phyloP scores from a whole-genome alignment of 2,888 invertebrate species.

The Tryphoninae sp. region DNA sequence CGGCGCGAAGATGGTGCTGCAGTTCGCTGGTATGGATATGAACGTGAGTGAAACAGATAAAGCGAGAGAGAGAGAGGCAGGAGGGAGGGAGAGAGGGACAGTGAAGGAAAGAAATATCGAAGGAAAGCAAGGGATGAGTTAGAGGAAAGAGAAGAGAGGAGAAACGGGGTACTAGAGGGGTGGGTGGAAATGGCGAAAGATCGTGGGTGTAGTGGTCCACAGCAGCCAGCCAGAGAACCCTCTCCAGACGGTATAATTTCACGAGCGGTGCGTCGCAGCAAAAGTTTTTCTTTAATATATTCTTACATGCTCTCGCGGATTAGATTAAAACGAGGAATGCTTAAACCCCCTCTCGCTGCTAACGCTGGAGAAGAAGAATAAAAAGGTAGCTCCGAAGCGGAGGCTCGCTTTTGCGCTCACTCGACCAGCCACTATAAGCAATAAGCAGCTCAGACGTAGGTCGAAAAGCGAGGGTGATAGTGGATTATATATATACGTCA shows the following conservation, averaged over 20 bases:
- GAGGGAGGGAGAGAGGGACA: not conserved
- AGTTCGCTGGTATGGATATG: conserved; percentile 26
- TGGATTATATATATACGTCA: conserved; percentile 33
- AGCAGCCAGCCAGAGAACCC: conserved; percentile 41
- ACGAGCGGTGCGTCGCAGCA: conserved; percentile 68
- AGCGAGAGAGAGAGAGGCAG: not conserved
- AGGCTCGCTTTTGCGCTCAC: conserved; percentile 37
- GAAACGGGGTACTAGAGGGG: conserved; percentile 22
- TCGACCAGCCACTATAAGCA: conserved; percentile 59
- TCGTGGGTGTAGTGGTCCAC: conserved; percentile 50
- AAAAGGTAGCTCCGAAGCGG: conserved; percentile 47
- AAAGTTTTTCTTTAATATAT: conserved; percentile 81
- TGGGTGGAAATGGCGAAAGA: conserved; percentile 48
- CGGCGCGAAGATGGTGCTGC: conserved; percentile 65
- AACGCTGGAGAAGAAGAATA: conserved; percentile 53
- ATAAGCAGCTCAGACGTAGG: conserved; percentile 63
- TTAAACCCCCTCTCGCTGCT: conserved; percentile 68
- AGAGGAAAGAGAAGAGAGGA: not conserved
- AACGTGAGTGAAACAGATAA: conserved; percentile 20
- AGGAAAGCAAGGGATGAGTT: not conserved
- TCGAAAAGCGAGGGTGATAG: conserved; percentile 33
- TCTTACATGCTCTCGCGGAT: conserved; percentile 80
- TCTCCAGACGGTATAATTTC: conserved; percentile 77
- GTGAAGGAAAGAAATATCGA: conserved; percentile 29
- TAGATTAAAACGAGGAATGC: conserved; percentile 80